phyloP scores from a whole-genome alignment of 2,113 vertebrate species.

The Turnix velox region DNA sequence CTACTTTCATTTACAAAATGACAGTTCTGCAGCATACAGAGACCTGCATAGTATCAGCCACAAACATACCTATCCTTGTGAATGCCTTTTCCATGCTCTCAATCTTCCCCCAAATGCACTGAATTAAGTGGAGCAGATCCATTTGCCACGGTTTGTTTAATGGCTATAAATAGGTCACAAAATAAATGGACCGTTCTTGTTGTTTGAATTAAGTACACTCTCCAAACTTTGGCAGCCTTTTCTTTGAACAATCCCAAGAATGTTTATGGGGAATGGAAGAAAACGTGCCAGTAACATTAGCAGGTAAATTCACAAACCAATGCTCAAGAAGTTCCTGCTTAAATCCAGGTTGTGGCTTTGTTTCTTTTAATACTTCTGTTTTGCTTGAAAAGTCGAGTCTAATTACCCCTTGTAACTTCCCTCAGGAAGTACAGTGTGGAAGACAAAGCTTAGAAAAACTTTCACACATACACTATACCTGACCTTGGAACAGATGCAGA shows the following conservation, averaged over 20 bases:
- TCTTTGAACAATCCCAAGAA: not conserved
- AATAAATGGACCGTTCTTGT: not conserved
- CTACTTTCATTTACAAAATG: not conserved
- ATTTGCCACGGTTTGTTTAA: not conserved
- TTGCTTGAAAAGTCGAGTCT: not conserved
- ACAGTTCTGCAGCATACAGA: not conserved
- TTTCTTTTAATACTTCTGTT: not conserved
- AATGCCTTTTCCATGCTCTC: not conserved
- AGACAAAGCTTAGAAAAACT: not conserved
- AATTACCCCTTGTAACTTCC: not conserved
- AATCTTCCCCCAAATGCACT: not conserved
- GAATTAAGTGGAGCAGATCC: slow-evolving; percentile 5
- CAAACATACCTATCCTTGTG: not conserved
- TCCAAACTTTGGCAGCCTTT: not conserved
- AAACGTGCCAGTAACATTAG: not conserved
- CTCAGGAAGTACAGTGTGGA: not conserved
- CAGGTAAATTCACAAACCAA: not conserved
- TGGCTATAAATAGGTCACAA: slow-evolving; percentile 28
- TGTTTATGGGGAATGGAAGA: not conserved
- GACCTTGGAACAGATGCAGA: not conserved
- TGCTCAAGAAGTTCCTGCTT: not conserved
- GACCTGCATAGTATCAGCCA: not conserved
- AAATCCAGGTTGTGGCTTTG: not conserved
- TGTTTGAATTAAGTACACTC: not conserved
- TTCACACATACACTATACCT: not conserved